Percentiles rank a stretch among this genome's conserved stretches.
Evolutionary conservation across 2,797 vertebrate genomes (phyloP).

Genomic region (Columba guinea): DNA sequence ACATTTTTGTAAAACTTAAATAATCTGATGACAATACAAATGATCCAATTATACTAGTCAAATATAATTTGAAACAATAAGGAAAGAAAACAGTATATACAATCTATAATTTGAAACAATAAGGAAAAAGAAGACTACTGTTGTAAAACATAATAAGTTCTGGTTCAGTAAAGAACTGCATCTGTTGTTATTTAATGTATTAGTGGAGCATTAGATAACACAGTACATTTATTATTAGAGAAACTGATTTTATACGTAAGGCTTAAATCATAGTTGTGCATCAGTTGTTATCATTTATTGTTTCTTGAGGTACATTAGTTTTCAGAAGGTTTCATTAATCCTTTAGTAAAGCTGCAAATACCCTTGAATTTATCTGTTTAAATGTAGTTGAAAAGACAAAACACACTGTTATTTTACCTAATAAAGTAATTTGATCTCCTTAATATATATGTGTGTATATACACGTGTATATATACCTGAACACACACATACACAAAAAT

Average conservation of each 20-base stretch:
- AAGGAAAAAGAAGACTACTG: neutral
- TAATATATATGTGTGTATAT: accelerated
- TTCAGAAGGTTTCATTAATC: constrained; percentile 48
- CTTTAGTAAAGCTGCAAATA: constrained; percentile 16
- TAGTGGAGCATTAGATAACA: constrained; percentile 31
- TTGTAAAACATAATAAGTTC: constrained; percentile 5
- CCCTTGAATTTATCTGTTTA: constrained; percentile 10
- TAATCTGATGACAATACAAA: neutral
- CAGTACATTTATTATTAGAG: constrained; percentile 42
- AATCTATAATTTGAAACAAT: neutral
- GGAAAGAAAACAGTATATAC: no score
- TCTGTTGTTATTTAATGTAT: constrained; percentile 33
- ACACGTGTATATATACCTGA: neutral
- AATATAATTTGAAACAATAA: neutral
- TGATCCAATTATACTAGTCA: neutral
- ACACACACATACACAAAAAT: neutral
- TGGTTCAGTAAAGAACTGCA: constrained; percentile 3
- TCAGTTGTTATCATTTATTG: constrained; percentile 40
- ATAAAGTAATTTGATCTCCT: neutral
- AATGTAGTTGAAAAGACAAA: neutral
- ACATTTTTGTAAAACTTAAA: neutral
- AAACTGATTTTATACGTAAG: constrained; percentile 36
- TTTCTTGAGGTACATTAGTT: constrained; percentile 46
- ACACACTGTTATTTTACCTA: neutral
- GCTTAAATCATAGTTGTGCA: constrained; percentile 29